These are phyloP conservation scores for Zelostemma sp. DNA, from an alignment of 1,140 invertebrate species.

Conservation along the genomic window DNA sequence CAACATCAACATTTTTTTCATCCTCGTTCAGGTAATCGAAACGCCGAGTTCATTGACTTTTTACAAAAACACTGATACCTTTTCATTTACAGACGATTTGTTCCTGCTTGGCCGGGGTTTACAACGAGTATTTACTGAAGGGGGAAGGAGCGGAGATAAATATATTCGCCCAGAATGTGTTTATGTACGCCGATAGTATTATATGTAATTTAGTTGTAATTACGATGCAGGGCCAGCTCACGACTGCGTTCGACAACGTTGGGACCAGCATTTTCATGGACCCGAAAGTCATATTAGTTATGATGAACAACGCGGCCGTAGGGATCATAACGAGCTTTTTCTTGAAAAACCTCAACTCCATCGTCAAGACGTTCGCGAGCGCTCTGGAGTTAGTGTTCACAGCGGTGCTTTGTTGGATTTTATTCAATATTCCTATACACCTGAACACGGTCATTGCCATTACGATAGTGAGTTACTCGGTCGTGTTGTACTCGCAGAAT, in stretches of 20 bases:
- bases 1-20: conserved; percentile 80
- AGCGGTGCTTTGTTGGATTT: conserved; percentile 88
- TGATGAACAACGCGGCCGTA: conserved; percentile 90
- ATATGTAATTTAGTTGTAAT: conserved; percentile 86
- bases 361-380: conserved; percentile 96
- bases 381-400: conserved; percentile 94
- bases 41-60: neutral
- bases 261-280: conserved; percentile 57
- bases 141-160: conserved; percentile 84
- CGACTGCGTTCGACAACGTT: conserved; percentile 74
- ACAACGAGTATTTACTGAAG: conserved; percentile 96
- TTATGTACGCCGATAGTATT: conserved; percentile 96
- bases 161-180: conserved; percentile 95
- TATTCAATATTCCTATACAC: conserved; percentile 90
- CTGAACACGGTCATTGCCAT: conserved; percentile 87
- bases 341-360: conserved; percentile 93
- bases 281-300: conserved; percentile 81
- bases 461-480: conserved; percentile 84
- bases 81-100: conserved; percentile 83
- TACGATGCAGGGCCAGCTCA: conserved; percentile 75
- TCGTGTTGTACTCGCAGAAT: conserved; percentile 90
- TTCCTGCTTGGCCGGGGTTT: conserved; percentile 95
- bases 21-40: conserved; percentile 72
- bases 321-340: conserved; percentile 96
- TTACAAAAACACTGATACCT: no score